Base-by-base conservation (phyloP, 2,888 invertebrate species). In the Crematogaster levior region DNA sequence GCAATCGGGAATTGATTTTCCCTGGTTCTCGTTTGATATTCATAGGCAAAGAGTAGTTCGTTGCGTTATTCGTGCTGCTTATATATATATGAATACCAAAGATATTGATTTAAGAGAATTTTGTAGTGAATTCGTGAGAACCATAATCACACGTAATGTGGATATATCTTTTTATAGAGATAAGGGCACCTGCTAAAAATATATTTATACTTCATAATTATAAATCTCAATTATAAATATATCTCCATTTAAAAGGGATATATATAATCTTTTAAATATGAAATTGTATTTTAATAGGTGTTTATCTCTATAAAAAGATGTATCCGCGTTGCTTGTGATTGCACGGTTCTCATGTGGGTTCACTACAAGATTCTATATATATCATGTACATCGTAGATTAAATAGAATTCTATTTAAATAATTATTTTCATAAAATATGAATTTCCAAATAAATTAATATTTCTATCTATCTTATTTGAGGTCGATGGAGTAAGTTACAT, bases 1-100 rank as follows among this genome's bases (percentile, higher is more conserved):
- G 56, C 66, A 43, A 66, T 77, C 43, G 75, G n/a, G 56, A 77
- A 77, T 77, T 77, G 56, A 77, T 77, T 77, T 77, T 56, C 53
- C 30, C 27, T 65, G 43, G 37, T 65, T 37, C 40, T 75, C 51
- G 75, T 65, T 75, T 65, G 51, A 9, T 77, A 56, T 77, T 77
- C 77, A 56, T 66, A 43, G 66, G 12, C 43, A 15, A 56, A 43
- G 65, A 43, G 34, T 43, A 77, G 40, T 56, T 56, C 21, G 43
- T 7, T 24, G 7, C 21, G 40, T 66, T 66, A 66, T 77, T 77
- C 66, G 10, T 21, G 12, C 12, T 37, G 27, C 6, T n/a, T n/a
- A n/a, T n/a, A n/a, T n/a, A n/a, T n/a, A 21, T 77, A 56, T 66
- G 77, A 66, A 66, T 66, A 77, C 24, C 21, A 66, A 66, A 66